Evolutionary conservation across 2,888 invertebrate genomes (phyloP), one percentile per base, ranked within the genome.

Genomic region (Oscheius sp.): DNA sequence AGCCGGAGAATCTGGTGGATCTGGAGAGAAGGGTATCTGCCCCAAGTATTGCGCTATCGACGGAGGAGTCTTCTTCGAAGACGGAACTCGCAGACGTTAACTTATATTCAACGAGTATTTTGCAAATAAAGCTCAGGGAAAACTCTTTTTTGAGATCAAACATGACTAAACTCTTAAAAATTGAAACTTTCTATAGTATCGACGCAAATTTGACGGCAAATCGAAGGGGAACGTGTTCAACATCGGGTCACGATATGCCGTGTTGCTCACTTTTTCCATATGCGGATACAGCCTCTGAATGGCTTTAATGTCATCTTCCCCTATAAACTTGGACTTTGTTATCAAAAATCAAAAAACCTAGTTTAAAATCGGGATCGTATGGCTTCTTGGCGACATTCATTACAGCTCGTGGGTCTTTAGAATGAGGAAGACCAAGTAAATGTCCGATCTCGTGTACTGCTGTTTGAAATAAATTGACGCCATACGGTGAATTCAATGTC

Each of bases 401-500:
- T 6, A 82, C 85, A 2, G 86, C 82, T 17, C 81, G 57, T 10
- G 70, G 45, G 57, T 95, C 95, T 66, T 94, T 94, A 81, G 95
- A 90, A 78, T 96, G 90, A 89, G 96, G 95, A 92, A 94, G 93
- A 93, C 96, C 96, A 89, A 95, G 91, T 88, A 95, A 93, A 89
- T 94, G 95, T 87, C 94, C 86, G 45, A 86, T 84, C 66, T 86
- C 85, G 64, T 86, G 86, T 5, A 85, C 79, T 6, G 84, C 83
- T 12, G 85, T 85, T 81, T 86, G 69, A 69, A 77, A 85, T 8
- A 85, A 53, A 70, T 85, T 84, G 57, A 85, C 83, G n/a, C 85
- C 85, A 10, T 78, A 61, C 3, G 27, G 23, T 4, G 74, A 70
- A 50, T 80, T 84, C 42, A 85, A 69, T 31, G 82, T 84, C 85